Evolutionary conservation across 2,797 vertebrate species (phyloP).

Genomic region (Thunnus albacares): DNA sequence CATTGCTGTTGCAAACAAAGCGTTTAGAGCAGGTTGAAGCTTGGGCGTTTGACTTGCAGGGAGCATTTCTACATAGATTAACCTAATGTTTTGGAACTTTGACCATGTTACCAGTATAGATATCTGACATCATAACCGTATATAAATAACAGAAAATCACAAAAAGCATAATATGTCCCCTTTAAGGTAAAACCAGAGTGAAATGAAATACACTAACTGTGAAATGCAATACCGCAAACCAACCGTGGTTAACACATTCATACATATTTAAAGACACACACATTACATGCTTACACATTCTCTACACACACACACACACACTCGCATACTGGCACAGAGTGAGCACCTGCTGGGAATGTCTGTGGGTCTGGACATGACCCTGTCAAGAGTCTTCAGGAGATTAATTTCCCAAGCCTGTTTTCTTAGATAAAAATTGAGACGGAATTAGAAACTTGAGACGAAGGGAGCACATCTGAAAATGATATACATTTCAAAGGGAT

Average conservation of each 20-base stretch:
- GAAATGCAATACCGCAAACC: constrained; percentile 29
- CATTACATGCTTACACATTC: constrained; percentile 26
- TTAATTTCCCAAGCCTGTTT: constrained; percentile 83
- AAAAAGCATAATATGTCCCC: too few relatives aligned
- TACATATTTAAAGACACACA: constrained; percentile 27
- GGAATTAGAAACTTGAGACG: constrained; percentile 66
- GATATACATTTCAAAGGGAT: constrained; percentile 80
- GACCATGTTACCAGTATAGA: too few relatives aligned
- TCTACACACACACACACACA: constrained; percentile 21
- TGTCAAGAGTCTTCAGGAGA: constrained; percentile 77
- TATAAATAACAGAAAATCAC: too few relatives aligned
- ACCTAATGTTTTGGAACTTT: too few relatives aligned
- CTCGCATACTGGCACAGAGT: constrained; percentile 12
- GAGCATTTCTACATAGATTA: too few relatives aligned
- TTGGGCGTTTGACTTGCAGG: too few relatives aligned
- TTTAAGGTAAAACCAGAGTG: constrained; percentile 1
- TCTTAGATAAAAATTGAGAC: constrained; percentile 77
- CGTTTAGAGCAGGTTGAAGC: too few relatives aligned
- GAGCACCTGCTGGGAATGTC: constrained; percentile 77
- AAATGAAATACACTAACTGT: constrained; percentile 25
- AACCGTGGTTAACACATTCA: constrained; percentile 24
- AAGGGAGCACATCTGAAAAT: constrained; percentile 72
- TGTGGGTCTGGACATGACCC: constrained; percentile 78
- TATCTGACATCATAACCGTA: too few relatives aligned
- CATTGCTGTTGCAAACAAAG: too few relatives aligned